Evolutionary conservation across 2,888 invertebrate species (phyloP), one percentile per base, ranked within the genome.

Genomic region (Eupeodes luniger): DNA sequence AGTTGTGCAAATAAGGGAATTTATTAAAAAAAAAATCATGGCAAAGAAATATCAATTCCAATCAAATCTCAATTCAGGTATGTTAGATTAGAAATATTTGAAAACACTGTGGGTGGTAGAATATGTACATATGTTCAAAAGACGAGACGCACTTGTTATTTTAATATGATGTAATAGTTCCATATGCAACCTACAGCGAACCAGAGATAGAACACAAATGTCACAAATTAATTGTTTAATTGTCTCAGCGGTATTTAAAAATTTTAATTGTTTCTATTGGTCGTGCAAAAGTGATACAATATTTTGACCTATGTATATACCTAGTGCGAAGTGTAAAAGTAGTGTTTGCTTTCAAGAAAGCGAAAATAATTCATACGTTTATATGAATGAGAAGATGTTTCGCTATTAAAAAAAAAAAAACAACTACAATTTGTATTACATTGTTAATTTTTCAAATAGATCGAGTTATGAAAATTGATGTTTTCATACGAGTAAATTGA

Each of bases 211-310:
- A 27, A 55, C 40, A 70, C 40, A 70, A 51, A 59, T 78, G 66
- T 40, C 36, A 78, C 55, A 74, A 74, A 78, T 75, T 70, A 83
- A 83, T 83, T 86, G 44, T 27, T 76, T 87, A 83, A 87, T 83
- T 83, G 79, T 27, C 59, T 44, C 10, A 12, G 51, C 0, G 11
- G 12, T 53, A 40, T 51, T 64, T 67, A 55, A 75, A 44, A 16
- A 53, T 67, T 40, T 11, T 77, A 70, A 53, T 59, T 57, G 10
- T 14, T 40, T 5, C n/a, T 12, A 14, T 36, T 27, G 0, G 34
- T 81, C 49, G 19, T 57, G 51, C 44, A 10, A 59, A 49, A 16
- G 11, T 9, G 27, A 11, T 16, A 66, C 36, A 36, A 6, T 36
- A 36, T 7, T 5, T 36, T 19, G 19, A 36, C 7, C 5, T 36